A percentile compares a stretch with the other conserved stretches of the same genome.
phyloP scores from a whole-genome alignment of 2,797 vertebrate genomes.

The Platalea minor region DNA sequence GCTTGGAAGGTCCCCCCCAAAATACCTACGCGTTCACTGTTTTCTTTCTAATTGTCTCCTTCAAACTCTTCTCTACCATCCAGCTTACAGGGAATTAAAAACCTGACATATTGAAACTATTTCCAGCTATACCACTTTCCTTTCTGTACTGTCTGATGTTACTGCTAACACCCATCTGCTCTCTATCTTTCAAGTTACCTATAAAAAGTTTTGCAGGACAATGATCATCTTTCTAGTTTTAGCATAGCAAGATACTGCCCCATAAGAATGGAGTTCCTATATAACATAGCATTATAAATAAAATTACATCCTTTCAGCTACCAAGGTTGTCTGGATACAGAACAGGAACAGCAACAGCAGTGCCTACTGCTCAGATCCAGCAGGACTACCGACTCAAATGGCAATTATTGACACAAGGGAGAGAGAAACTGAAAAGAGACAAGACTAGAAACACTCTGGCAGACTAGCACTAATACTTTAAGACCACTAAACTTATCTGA shows the following conservation, averaged over 20 bases:
- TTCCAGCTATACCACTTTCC: background rate
- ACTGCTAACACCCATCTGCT: background rate
- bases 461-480: background rate
- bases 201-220: background rate
- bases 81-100: background rate
- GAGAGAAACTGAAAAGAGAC: background rate
- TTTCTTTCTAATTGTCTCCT: background rate
- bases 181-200: background rate
- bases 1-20: background rate
- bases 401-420: background rate
- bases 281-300: background rate
- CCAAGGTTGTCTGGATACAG: background rate
- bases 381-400: background rate
- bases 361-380: background rate
- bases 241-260: background rate
- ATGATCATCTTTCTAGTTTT: background rate
- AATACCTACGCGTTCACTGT: fast-evolving
- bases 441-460: background rate
- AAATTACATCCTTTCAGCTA: background rate
- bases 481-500: background rate
- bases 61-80: background rate
- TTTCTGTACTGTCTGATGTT: background rate
- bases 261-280: background rate
- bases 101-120: background rate
- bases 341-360: background rate